Evolutionary conservation across 2,797 vertebrate genomes (phyloP).

Genomic region (Sebastes matsubarae): DNA sequence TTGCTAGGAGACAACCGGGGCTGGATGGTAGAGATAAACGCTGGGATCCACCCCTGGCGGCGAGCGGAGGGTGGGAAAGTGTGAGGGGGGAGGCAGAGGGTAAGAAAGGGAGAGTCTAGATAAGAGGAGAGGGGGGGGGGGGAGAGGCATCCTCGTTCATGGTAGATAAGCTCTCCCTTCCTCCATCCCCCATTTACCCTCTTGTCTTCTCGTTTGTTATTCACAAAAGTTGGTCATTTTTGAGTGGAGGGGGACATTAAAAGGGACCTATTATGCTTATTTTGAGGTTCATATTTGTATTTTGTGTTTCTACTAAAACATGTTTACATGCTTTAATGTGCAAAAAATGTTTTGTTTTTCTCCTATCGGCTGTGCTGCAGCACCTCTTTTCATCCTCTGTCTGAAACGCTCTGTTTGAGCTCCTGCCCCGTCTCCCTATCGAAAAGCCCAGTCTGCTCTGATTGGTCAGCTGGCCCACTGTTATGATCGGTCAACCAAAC

Average conservation of each 20-base stretch:
- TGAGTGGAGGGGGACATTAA: background rate
- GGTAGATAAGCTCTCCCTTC: slow-evolving; percentile 38
- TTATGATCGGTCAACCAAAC: no score
- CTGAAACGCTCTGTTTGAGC: no score
- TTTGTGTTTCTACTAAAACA: no score
- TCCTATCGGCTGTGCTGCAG: no score
- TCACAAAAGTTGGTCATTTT: slow-evolving; percentile 10
- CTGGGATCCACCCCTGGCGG: slow-evolving; percentile 85
- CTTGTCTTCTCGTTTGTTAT: background rate
- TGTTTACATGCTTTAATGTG: no score
- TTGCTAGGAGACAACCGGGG: slow-evolving; percentile 93
- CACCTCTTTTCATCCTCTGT: rapidly evolving
- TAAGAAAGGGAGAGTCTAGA: slow-evolving; percentile 45
- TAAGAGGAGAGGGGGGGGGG: slow-evolving; percentile 1
- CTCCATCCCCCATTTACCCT: background rate
- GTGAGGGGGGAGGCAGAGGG: slow-evolving; percentile 32
- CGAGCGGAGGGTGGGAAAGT: slow-evolving; percentile 51
- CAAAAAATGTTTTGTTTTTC: no score
- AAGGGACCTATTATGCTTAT: no score
- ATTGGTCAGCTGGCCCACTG: no score
- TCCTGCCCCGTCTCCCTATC: no score
- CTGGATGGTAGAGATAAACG: slow-evolving; percentile 95
- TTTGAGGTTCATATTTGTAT: no score
- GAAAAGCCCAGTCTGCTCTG: no score
- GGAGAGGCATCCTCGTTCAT: slow-evolving; percentile 39